Evolutionary conservation across 2,797 vertebrate species (phyloP), one percentile per base, ranked within the genome.

Genomic region (Sebastes steindachneri): DNA sequence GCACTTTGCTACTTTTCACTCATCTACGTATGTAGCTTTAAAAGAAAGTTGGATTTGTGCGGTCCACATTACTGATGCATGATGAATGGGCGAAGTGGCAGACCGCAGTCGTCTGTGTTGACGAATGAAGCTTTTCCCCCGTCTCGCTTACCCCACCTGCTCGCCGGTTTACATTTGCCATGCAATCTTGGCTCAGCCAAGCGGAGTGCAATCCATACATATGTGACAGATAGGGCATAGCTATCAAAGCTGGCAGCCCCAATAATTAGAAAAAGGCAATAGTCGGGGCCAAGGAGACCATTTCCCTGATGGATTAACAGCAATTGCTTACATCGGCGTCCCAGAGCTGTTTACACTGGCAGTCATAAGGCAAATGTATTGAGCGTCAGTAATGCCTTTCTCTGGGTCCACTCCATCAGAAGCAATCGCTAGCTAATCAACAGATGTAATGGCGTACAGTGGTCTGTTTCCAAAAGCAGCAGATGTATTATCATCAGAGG

Each of bases 201-300:
- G 79, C 59, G 10, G 25, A 63, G 23, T 3, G 26, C 81, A 72
- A 86, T 91, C 87, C 84, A 92, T 92, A 91, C 90, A 80, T 77
- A 74, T 54, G 77, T 94, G 91, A 94, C 90, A 84, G 89, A 93
- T 92, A 83, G 89, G 75, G 75, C 63, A 63, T 57, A 77, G 93
- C 89, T 92, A 93, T 94, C 91, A 91, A 89, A 94, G 77, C 83
- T 92, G 93, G 91, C 93, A 94, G 90, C 86, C 81, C 84, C 83
- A 88, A 93, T 94, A 93, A 95, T 94, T 94, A 94, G 88, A 94
- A 93, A 94, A 91, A 83, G 83, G 88, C 86, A 89, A 82, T 87
- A 85, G 91, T 73, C 19, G 37, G 80, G 88, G 86, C 85, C 7
- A 59, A 65, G 71, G 75, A 78, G 80, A 84, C 86, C 80, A 86